A percentile compares a stretch with the other conserved stretches of the same genome.
phyloP scores from a whole-genome alignment of 2,797 vertebrate genomes.

The Helostoma temminkii region DNA sequence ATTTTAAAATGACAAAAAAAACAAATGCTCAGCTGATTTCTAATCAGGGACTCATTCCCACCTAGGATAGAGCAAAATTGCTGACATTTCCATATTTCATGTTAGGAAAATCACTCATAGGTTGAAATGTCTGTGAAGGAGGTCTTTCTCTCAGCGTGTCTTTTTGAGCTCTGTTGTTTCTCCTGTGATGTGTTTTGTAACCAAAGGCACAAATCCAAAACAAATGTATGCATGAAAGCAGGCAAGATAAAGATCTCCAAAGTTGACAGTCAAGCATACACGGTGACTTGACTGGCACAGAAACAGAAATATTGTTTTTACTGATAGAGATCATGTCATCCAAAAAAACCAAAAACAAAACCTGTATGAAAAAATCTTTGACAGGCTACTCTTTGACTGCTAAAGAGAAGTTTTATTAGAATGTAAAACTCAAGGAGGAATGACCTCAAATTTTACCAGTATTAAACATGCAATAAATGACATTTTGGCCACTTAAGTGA shows the following conservation, averaged over 20 bases:
- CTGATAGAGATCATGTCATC: background rate
- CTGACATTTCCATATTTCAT: background rate
- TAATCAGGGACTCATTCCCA: conserved; percentile 34
- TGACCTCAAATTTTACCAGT: too few relatives aligned
- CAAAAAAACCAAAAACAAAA: too few relatives aligned
- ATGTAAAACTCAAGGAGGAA: too few relatives aligned
- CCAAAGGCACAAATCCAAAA: conserved; percentile 7
- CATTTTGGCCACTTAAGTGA: too few relatives aligned
- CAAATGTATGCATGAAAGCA: conserved; percentile 1
- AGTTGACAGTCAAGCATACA: background rate
- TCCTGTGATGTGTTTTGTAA: conserved; percentile 7
- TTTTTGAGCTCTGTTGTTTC: background rate
- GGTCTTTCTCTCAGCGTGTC: background rate
- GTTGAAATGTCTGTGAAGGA: background rate
- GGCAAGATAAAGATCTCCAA: conserved; percentile 5
- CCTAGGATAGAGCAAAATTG: conserved; percentile 16
- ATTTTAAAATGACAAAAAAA: conserved; percentile 19
- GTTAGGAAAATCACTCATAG: background rate
- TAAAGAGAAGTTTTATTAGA: too few relatives aligned
- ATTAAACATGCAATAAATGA: too few relatives aligned
- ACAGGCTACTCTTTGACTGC: too few relatives aligned
- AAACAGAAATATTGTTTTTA: background rate
- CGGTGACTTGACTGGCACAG: background rate
- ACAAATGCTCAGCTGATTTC: conserved; percentile 22
- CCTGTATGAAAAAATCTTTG: too few relatives aligned